Evolutionary conservation across 2,888 invertebrate species (phyloP), one percentile per base, ranked within the genome.

Genomic region (Macrosoma leucophasiata): DNA sequence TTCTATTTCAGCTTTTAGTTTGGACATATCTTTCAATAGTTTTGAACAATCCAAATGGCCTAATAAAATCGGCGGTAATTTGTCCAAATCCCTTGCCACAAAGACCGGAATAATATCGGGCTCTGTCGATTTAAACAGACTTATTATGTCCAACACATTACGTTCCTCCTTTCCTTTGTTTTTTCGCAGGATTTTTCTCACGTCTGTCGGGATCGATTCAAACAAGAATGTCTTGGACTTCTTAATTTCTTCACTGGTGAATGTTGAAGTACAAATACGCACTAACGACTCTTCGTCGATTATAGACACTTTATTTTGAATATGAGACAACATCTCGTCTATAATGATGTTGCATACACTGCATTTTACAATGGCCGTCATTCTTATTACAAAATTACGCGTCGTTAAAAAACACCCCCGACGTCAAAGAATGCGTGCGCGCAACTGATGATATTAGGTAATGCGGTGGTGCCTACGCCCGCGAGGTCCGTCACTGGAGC

Each of bases 51-150:
- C 43, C 13, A 40, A 14, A 14, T 43, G 38, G 25, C 40, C 37
- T 12, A 43, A 37, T 13, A 27, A 20, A 20, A 43, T 27, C 1
- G 37, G 33, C 3, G 39, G 43, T 15, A 37, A 26, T 29, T 34
- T 43, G 5, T 43, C 35, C 24, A 43, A 24, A n/a, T 43, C 25
- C 11, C 33, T 31, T 2, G 43, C 39, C 10, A 43, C 37, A 30
- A 39, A 43, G 6, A 39, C 24, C 4, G 36, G 43, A 13, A 43
- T 21, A 9, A 7, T 4, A 11, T 39, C 39, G 1, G 36, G 36
- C n/a, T 43, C 33, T 4, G 24, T 9, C 1, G 18, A 13, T 25
- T 39, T 39, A 5, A 39, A 32, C 6, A 34, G 11, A n/a, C 14
- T 17, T 7, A 42, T 28, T 10, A 42, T 42, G 11, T 36, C 42